These are phyloP conservation scores for Peromyscus melanophrys DNA, from an alignment of 2,797 vertebrate genomes.

Conservation along the genomic window DNA sequence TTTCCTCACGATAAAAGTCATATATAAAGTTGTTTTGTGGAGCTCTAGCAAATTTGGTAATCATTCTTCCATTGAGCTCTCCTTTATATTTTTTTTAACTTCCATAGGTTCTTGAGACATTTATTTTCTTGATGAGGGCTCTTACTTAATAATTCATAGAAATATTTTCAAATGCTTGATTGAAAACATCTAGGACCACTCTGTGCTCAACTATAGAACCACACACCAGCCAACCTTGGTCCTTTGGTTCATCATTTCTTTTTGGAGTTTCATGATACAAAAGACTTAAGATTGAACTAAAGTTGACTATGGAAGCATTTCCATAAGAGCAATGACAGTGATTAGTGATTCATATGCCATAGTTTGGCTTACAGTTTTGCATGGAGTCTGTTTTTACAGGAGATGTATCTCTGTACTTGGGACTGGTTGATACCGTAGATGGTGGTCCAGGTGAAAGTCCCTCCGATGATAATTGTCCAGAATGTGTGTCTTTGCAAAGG, in stretches of 20 bases:
- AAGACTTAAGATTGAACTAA: conserved; percentile 44
- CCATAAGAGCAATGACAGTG: neutral
- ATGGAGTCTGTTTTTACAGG: conserved; percentile 95
- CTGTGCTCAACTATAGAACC: neutral
- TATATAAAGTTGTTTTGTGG: neutral
- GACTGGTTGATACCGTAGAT: conserved; percentile 96
- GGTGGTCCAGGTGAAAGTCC: conserved; percentile 94
- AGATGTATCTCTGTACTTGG: conserved; percentile 97
- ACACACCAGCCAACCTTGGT: neutral
- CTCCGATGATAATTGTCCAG: conserved; percentile 96
- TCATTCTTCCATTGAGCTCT: neutral
- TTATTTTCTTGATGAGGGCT: conserved; percentile 10
- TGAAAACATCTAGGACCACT: conserved; percentile 1
- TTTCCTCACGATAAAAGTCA: neutral
- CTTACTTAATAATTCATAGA: conserved; percentile 47
- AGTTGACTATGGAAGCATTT: neutral
- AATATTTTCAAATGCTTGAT: conserved; percentile 49
- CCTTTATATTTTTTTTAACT: conserved; percentile 21
- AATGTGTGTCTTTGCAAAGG: conserved; percentile 96
- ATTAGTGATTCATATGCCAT: neutral
- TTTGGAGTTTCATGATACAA: conserved; percentile 51
- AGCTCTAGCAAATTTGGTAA: neutral
- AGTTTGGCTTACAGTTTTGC: conserved; percentile 94
- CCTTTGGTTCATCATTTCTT: conserved; percentile 15
- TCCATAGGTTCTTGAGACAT: neutral